phyloP scores from a whole-genome alignment of 1,140 invertebrate species.

The Apocrypta bakeri region DNA sequence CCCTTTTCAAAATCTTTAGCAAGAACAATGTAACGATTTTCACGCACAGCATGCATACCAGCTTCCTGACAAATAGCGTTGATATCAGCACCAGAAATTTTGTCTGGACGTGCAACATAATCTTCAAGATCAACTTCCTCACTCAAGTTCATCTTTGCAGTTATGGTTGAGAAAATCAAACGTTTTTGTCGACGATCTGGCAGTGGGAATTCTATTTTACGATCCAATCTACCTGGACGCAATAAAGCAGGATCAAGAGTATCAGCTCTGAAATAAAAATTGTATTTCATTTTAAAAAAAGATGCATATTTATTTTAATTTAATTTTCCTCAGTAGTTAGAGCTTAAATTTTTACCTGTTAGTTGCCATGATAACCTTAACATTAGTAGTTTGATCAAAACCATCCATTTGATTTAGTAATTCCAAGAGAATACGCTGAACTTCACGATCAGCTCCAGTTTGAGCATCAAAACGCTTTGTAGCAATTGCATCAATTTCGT shows the following conservation, averaged over 20 bases:
- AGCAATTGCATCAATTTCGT: constrained; percentile 99
- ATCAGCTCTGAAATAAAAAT: constrained; percentile 82
- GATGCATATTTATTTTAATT: background rate
- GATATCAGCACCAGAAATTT: constrained; percentile 99
- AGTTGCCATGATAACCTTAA: constrained; percentile 99
- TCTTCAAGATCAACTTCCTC: constrained; percentile 99
- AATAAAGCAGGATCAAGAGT: constrained; percentile 98
- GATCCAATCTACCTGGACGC: constrained; percentile 96
- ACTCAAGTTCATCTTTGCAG: constrained; percentile 99
- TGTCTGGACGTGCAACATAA: constrained; percentile 98
- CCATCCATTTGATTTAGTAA: constrained; percentile 99
- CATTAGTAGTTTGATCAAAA: constrained; percentile 99
- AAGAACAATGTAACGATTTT: constrained; percentile 98
- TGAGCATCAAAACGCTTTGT: constrained; percentile 99
- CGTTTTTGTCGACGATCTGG: constrained; percentile 98
- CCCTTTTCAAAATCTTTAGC: constrained; percentile 99
- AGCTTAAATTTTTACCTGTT: constrained; percentile 77
- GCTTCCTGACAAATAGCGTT: constrained; percentile 99
- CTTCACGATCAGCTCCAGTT: constrained; percentile 99
- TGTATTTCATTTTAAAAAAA: constrained; percentile 42
- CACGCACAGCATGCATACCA: constrained; percentile 95
- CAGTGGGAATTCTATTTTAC: constrained; percentile 99
- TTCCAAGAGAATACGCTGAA: constrained; percentile 98
- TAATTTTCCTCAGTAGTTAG: background rate
- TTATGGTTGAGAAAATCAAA: constrained; percentile 98